Percentiles rank a stretch among this genome's conserved stretches.
These are phyloP conservation scores for Danio aesculapii DNA, from an alignment of 2,797 vertebrate species.

Conservation along the genomic window DNA sequence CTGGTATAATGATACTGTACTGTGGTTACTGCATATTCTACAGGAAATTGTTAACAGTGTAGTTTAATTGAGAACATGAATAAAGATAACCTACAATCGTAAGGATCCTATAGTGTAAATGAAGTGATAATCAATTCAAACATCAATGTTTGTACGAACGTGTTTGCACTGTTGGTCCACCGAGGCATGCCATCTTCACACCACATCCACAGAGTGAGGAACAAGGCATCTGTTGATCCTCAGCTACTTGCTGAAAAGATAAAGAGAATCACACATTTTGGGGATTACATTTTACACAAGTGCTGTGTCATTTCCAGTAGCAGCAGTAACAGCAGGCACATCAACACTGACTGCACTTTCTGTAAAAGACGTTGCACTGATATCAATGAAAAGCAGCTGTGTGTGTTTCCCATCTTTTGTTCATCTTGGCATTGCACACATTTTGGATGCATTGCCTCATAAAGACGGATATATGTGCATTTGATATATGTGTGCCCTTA, in stretches of 20 bases:
- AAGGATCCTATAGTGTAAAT: not conserved
- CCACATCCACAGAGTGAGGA: constrained; percentile 32
- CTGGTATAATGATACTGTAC: no score
- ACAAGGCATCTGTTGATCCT: constrained; percentile 54
- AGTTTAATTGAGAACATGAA: not conserved
- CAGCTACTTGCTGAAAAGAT: constrained; percentile 53
- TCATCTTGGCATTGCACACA: constrained; percentile 67
- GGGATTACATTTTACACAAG: constrained; percentile 30
- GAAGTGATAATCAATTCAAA: constrained; percentile 54
- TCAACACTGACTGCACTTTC: constrained; percentile 62
- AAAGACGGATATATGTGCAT: constrained; percentile 25
- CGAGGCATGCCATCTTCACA: constrained; percentile 59
- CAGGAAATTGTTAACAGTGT: no score
- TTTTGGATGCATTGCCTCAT: constrained; percentile 33
- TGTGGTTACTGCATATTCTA: no score
- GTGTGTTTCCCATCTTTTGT: constrained; percentile 63
- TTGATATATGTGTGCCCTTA: constrained; percentile 52
- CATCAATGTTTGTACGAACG: constrained; percentile 53
- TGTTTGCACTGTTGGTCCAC: constrained; percentile 61
- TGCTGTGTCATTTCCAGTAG: constrained; percentile 49
- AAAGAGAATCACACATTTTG: constrained; percentile 23
- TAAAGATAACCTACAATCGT: not conserved
- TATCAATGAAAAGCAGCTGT: constrained; percentile 72
- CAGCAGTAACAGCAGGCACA: constrained; percentile 62
- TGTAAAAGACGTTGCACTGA: constrained; percentile 66